Base-by-base conservation (phyloP, 2,113 vertebrate species). In the Philantomba maxwellii region DNA sequence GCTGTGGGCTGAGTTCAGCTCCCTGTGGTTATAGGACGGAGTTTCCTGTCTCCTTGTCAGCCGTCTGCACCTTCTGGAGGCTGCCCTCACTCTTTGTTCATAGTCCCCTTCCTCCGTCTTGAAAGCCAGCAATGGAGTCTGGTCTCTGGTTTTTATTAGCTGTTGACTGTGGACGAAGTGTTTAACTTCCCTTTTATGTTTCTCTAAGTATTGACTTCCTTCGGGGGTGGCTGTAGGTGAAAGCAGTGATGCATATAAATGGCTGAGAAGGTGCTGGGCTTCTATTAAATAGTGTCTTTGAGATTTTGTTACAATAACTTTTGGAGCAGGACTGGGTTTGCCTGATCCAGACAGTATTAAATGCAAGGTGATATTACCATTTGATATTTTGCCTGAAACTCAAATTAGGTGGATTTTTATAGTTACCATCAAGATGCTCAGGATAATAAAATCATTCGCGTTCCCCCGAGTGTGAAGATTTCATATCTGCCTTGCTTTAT, bases 321-420 rank as follows among this genome's bases (percentile, higher is more conserved):
- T 47, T n/a, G 60, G 39, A 81, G 39, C 47, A 80, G 45, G n/a
- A 30, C 73, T 55, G 55, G 14, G 8, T 49, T 75, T 87, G 9
- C 17, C n/a, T 47, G 57, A 77, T 45, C 39, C 47, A 45, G 70
- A n/a, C 66, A 88, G 75, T 60, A 57, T 95, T 84, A 88, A 91
- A 55, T 51, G 28, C 75, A 93, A 87, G 75, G 55, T 51, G 58
- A 53, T 85, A 62, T 49, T 19, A 51, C 51, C 43, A 62, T 49
- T 93, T 97, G 77, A 45, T 78, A 73, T 94, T 96, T 96, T 96
- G 55, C 84, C 94, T 86, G 87, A 92, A 94, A 95, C 51, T 84
- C 87, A 96, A 92, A 95, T 75, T 47, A 96, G 96, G 94, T 91
- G 75, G 75, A 85, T 95, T 97, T 96, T 96, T 93, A 91, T 95